Evolutionary conservation across 2,888 invertebrate species (phyloP).

Genomic region (Erannis defoliaria): DNA sequence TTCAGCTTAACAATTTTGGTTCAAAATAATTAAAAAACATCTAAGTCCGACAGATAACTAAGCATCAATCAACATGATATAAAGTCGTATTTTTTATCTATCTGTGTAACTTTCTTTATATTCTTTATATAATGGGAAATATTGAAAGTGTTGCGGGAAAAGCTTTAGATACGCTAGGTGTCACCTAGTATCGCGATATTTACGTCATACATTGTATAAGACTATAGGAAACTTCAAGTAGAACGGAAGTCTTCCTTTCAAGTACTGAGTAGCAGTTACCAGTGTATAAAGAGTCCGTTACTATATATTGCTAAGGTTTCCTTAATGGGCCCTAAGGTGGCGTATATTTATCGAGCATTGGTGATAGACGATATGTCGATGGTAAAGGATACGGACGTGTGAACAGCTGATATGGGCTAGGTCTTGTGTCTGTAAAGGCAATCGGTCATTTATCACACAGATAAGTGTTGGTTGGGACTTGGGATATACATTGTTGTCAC

Average conservation of each 20-base stretch:
- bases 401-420: neutral
- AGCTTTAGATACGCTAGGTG: no score
- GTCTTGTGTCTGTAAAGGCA: neutral
- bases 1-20: neutral
- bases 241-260: neutral
- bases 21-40: neutral
- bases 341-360: conserved; percentile 21
- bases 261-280: no score
- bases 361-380: conserved; percentile 14
- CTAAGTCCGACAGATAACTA: neutral
- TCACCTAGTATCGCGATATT: no score
- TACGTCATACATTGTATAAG: no score
- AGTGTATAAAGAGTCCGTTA: conserved; percentile 9
- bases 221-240: neutral
- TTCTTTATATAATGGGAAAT: no score
- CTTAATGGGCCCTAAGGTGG: conserved; percentile 24
- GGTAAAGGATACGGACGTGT: conserved; percentile 7
- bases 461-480: neutral
- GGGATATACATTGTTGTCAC: neutral
- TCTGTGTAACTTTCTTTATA: no score
- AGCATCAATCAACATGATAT: neutral
- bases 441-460: neutral
- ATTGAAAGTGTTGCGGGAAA: no score
- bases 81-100: no score
- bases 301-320: conserved; percentile 13